Evolutionary conservation across 2,797 vertebrate species (phyloP).

Genomic region (Onychomys torridus): DNA sequence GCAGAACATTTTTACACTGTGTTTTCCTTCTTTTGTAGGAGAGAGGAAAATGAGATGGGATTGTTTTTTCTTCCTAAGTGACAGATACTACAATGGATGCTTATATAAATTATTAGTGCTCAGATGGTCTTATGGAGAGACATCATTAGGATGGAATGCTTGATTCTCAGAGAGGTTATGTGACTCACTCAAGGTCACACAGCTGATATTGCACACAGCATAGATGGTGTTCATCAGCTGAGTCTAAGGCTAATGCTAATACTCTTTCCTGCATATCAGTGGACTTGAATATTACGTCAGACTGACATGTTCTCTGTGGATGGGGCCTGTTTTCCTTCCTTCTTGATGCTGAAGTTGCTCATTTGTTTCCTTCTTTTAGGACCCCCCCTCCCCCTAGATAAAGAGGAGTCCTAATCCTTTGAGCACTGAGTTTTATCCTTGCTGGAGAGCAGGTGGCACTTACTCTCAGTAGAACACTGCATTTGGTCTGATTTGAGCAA

Average conservation of each 20-base stretch:
- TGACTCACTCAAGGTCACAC: background rate
- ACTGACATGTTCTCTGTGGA: background rate
- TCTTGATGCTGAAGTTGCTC: background rate
- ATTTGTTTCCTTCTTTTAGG: background rate
- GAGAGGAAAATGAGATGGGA: background rate
- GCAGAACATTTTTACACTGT: background rate
- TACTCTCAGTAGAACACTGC: background rate
- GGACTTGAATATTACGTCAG: background rate
- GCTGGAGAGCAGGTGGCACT: background rate
- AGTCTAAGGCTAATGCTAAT: background rate
- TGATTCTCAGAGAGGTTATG: background rate
- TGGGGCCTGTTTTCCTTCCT: background rate
- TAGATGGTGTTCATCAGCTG: fast-evolving
- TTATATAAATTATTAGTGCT: background rate
- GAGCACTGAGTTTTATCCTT: background rate
- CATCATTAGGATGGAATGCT: background rate
- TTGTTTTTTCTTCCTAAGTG: background rate
- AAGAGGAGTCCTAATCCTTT: background rate
- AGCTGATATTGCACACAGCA: background rate
- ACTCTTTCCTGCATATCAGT: background rate
- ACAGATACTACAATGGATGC: background rate
- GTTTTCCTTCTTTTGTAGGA: background rate
- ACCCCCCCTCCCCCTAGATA: background rate
- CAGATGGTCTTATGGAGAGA: background rate
- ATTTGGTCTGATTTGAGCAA: background rate